Conservation (phyloP, 1,140 invertebrate species). For the Drosophila cardini region DNA sequence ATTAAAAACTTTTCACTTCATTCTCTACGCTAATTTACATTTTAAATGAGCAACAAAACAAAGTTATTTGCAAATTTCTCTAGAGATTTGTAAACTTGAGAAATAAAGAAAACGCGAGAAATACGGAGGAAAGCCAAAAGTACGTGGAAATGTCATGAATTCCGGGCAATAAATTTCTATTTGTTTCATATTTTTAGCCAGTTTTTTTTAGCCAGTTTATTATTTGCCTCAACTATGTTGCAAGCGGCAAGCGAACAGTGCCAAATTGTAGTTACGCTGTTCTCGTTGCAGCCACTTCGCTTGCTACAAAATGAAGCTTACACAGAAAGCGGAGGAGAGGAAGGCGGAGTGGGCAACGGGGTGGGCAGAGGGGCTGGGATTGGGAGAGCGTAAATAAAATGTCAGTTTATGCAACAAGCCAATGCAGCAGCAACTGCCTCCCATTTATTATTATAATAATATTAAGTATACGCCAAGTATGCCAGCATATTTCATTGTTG, state of each 20-base stretch:
- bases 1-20: conserved; percentile 22
- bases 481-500: conserved; percentile 43
- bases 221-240: conserved; percentile 15
- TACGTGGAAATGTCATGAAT: conserved; percentile 71
- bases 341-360: neutral
- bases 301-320: neutral
- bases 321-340: neutral
- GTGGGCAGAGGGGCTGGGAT: neutral
- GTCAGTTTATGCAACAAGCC: conserved; percentile 51
- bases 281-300: conserved; percentile 4
- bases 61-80: conserved; percentile 19
- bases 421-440: conserved; percentile 14
- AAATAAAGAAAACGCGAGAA: conserved; percentile 1
- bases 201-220: conserved; percentile 62
- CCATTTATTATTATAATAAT: conserved; percentile 48
- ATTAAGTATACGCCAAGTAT: conserved; percentile 61
- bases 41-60: conserved; percentile 6
- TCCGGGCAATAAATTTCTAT: conserved; percentile 83
- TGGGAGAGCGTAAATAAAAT: conserved; percentile 11
- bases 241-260: conserved; percentile 5
- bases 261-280: conserved; percentile 22
- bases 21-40: conserved; percentile 17
- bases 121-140: neutral
- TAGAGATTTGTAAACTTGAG: neutral
- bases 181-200: conserved; percentile 70